Conservation (phyloP, 2,888 invertebrate species). For the Leptarthrus brevirostris region DNA sequence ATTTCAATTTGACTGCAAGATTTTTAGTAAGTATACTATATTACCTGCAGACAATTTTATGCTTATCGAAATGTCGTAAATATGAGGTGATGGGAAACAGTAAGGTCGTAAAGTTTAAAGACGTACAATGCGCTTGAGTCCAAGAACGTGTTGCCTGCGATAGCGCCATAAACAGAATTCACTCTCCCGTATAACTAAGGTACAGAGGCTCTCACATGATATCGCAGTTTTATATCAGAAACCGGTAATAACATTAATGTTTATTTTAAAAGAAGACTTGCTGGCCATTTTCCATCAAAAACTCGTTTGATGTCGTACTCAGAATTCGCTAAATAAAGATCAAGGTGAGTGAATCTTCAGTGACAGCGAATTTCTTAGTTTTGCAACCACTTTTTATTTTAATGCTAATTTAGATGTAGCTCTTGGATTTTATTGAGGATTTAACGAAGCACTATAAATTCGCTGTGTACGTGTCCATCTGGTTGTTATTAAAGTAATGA, state of each 20-base stretch:
- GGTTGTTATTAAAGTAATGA: too few relatives aligned
- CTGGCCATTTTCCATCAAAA: slow-evolving; percentile 27
- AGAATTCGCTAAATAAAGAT: slow-evolving; percentile 45
- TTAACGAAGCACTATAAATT: too few relatives aligned
- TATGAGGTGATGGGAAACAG: background rate
- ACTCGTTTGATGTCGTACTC: slow-evolving; percentile 31
- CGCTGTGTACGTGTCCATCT: too few relatives aligned
- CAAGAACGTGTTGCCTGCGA: slow-evolving; percentile 23
- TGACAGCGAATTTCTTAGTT: slow-evolving; percentile 4
- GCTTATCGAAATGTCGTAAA: too few relatives aligned
- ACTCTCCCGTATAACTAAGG: background rate
- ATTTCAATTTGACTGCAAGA: too few relatives aligned
- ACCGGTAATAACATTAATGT: slow-evolving; percentile 37
- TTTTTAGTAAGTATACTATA: too few relatives aligned
- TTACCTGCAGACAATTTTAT: too few relatives aligned
- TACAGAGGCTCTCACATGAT: background rate
- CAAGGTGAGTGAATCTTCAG: slow-evolving; percentile 45
- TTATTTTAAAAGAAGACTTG: slow-evolving; percentile 20
- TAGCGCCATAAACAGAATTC: slow-evolving; percentile 21
- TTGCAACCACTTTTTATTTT: background rate
- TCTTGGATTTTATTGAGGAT: too few relatives aligned
- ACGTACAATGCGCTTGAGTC: background rate
- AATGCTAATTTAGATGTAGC: too few relatives aligned
- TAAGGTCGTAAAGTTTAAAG: background rate
- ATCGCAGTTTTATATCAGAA: slow-evolving; percentile 7